These are phyloP conservation scores for Clostera curtula DNA, from an alignment of 2,888 invertebrate species.

Conservation along the genomic window DNA sequence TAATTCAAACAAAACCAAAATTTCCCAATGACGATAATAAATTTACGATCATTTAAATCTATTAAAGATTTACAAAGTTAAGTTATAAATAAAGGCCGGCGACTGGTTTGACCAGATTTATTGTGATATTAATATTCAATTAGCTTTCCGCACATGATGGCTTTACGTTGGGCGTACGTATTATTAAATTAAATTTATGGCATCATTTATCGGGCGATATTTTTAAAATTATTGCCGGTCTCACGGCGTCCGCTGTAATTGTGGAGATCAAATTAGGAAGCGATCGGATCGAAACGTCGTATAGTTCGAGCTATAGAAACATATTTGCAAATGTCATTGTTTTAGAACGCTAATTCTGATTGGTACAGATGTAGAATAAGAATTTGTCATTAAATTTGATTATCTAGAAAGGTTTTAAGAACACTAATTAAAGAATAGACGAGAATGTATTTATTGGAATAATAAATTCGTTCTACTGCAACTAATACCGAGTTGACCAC, in stretches of 20 bases:
- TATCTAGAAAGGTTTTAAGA: too few species aligned
- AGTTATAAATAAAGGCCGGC: constrained; percentile 56
- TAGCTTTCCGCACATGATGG: constrained; percentile 74
- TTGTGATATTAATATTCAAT: constrained; percentile 74
- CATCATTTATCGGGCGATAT: constrained; percentile 70
- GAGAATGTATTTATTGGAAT: too few species aligned
- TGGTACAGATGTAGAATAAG: too few species aligned
- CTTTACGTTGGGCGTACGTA: constrained; percentile 64
- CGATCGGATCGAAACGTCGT: constrained; percentile 23
- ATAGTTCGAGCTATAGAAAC: constrained; percentile 9
- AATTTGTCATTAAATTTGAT: too few species aligned
- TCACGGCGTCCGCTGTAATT: constrained; percentile 52
- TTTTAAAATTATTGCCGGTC: constrained; percentile 66
- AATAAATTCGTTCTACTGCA: too few species aligned
- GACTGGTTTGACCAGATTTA: constrained; percentile 66
- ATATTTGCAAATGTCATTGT: too few species aligned
- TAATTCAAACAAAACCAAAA: constrained; percentile 22
- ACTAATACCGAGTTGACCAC: too few species aligned
- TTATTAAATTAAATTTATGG: constrained; percentile 73
- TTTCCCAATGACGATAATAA: constrained; percentile 26
- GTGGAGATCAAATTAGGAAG: constrained; percentile 42
- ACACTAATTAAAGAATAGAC: too few species aligned
- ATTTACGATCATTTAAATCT: constrained; percentile 33
- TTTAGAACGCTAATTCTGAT: too few species aligned
- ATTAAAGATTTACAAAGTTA: constrained; percentile 38